Evolutionary conservation across 2,797 vertebrate species (phyloP).

Genomic region (Pseudotriccus pelzelni): DNA sequence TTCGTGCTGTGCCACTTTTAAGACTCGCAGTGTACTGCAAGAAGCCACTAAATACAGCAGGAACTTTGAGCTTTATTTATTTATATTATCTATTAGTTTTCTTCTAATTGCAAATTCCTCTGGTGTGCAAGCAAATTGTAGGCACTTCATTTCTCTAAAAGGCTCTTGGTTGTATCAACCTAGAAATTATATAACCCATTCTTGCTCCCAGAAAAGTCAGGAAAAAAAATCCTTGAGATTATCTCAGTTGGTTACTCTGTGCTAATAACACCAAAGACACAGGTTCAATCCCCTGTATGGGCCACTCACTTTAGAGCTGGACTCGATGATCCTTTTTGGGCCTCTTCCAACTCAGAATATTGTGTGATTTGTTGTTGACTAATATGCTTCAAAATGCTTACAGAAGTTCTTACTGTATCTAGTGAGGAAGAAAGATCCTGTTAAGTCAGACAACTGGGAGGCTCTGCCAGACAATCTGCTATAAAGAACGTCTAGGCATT

Average conservation of each 20-base stretch:
- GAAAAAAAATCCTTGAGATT: not conserved
- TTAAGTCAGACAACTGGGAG: not conserved
- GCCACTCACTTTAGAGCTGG: not conserved
- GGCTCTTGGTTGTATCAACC: not conserved
- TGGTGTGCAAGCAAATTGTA: not conserved
- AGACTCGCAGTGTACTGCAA: not conserved
- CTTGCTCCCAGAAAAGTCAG: not conserved
- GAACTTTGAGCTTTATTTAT: conserved; percentile 4
- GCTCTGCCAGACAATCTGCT: not conserved
- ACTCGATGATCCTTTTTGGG: not conserved
- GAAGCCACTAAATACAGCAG: not conserved
- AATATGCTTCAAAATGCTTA: not conserved
- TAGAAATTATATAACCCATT: not conserved
- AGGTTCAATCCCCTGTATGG: not conserved
- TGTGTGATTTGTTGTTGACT: not conserved
- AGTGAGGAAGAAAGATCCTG: not conserved
- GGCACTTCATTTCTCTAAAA: not conserved
- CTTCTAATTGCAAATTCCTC: not conserved
- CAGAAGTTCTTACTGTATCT: not conserved
- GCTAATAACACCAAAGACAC: not conserved
- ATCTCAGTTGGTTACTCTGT: not conserved
- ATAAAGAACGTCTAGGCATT: not conserved
- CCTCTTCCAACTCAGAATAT: not conserved
- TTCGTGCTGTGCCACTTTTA: not conserved
- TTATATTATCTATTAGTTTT: not conserved